Conservation (phyloP, 2,113 vertebrate species). For the Brienomyrus brachyistius region DNA sequence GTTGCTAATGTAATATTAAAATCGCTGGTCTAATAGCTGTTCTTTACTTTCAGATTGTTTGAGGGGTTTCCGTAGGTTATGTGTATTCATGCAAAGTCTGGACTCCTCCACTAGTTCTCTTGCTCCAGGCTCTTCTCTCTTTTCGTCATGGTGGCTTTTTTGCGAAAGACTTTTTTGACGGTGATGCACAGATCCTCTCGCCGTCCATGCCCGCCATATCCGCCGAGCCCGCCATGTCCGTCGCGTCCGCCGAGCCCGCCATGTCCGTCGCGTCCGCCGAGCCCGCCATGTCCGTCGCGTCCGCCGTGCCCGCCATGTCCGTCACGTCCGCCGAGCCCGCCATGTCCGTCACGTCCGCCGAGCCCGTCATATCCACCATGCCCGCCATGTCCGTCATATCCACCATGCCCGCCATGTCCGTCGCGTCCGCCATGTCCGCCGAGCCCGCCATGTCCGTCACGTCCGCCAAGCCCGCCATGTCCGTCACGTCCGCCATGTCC, state of each 20-base stretch:
- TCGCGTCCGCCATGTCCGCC: too few relatives aligned
- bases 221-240: too few relatives aligned
- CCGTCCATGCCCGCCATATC: background rate
- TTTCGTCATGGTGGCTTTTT: background rate
- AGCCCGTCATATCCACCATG: background rate
- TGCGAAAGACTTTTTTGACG: background rate
- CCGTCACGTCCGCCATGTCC: background rate
- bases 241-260: too few relatives aligned
- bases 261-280: too few relatives aligned
- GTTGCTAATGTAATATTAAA: background rate
- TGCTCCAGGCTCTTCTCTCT: background rate
- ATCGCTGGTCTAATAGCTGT: background rate
- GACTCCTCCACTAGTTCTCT: background rate
- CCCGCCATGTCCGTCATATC: too few relatives aligned
- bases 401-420: too few relatives aligned
- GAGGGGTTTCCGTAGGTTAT: background rate
- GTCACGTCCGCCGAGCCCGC: background rate
- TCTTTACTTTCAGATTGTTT: background rate
- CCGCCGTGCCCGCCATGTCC: too few relatives aligned
- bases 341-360: background rate
- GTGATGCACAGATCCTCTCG: background rate
- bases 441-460: background rate
- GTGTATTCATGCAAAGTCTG: background rate
- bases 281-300: too few relatives aligned
- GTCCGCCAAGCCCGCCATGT: too few relatives aligned